Conservation (phyloP, 2,113 vertebrate species). For the Pterophyllum scalare region DNA sequence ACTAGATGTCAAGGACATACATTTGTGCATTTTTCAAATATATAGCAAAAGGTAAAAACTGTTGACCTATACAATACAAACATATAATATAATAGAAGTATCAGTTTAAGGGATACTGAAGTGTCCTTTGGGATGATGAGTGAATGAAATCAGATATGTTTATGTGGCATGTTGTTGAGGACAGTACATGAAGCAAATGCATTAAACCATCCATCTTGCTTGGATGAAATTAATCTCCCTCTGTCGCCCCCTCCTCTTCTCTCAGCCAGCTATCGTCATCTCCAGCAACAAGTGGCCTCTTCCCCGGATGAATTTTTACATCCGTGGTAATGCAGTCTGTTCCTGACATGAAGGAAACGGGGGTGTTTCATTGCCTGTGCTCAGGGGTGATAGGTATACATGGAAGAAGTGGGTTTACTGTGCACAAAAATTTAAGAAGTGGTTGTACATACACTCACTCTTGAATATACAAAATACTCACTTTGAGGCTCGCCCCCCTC, state of each 20-base stretch:
- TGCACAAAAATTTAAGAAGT: slow-evolving; percentile 49
- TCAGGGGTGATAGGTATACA: slow-evolving; percentile 69
- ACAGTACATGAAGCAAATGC: slow-evolving; percentile 55
- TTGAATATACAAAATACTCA: slow-evolving; percentile 30
- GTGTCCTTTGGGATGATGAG: not conserved
- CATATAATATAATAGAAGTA: not conserved
- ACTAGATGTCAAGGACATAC: not conserved
- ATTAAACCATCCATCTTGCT: slow-evolving; percentile 71
- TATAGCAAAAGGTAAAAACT: not conserved
- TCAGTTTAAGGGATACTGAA: not conserved
- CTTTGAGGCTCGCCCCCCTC: not conserved
- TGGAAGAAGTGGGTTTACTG: slow-evolving; percentile 54
- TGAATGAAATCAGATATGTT: slow-evolving; percentile 46
- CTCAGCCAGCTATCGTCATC: slow-evolving; percentile 48
- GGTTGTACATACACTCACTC: slow-evolving; percentile 12
- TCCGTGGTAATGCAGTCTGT: slow-evolving; percentile 63
- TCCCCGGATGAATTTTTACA: slow-evolving; percentile 75
- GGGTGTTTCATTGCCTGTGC: slow-evolving; percentile 68
- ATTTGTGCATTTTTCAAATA: not conserved
- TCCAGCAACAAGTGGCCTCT: slow-evolving; percentile 80
- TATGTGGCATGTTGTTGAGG: slow-evolving; percentile 62
- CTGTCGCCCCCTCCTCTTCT: not conserved
- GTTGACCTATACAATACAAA: not conserved
- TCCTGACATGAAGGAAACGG: slow-evolving; percentile 64
- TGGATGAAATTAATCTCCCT: slow-evolving; percentile 52